Evolutionary conservation across 1,140 invertebrate genomes (phyloP).

Genomic region (Tetraneura akinire): DNA sequence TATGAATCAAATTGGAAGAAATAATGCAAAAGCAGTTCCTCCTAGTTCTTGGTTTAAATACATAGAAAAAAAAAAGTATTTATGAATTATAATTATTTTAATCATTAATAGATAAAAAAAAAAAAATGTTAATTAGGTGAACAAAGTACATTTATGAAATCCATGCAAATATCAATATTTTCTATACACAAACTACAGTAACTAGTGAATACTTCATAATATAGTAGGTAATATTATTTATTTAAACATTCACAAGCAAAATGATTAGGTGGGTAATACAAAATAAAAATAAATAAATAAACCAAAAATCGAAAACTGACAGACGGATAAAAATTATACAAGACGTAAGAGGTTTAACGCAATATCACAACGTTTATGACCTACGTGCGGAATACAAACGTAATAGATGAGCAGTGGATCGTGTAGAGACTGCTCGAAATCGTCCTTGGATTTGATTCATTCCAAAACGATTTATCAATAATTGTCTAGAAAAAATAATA

Average conservation of each 20-base stretch:
- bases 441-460: conserved; percentile 27
- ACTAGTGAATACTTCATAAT: neutral
- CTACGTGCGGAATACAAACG: conserved; percentile 20
- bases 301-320: neutral
- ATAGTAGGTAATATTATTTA: no score
- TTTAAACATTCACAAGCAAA: no score
- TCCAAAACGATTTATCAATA: neutral
- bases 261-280: neutral
- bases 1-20: no score
- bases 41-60: no score
- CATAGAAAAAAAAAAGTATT: no score
- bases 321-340: neutral
- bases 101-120: no score
- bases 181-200: neutral
- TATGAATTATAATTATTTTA: no score
- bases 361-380: neutral
- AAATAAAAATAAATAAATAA: neutral
- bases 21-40: no score
- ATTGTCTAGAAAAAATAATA: conserved; percentile 30
- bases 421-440: neutral
- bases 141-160: neutral
- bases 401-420: conserved; percentile 17
- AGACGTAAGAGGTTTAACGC: neutral
- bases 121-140: no score
- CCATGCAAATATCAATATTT: neutral